A percentile compares a stretch with the other conserved stretches of the same genome.
Evolutionary conservation across 2,888 invertebrate genomes (phyloP).

Genomic region (Gymnoscelis rufifasciata): DNA sequence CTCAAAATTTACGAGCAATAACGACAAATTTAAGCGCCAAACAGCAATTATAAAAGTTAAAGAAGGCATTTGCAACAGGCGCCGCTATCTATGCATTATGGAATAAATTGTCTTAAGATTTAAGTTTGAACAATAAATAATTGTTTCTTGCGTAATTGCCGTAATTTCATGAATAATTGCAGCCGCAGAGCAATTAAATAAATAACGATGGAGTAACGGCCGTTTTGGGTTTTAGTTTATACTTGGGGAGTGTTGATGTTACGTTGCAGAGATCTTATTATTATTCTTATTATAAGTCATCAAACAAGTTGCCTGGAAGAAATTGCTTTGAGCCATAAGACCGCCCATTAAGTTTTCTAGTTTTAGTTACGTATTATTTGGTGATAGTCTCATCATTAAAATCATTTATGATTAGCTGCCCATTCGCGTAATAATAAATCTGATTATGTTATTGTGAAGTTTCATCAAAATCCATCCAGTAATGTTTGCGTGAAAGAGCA

Average conservation of each 20-base stretch:
- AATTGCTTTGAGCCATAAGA: too few relatives aligned
- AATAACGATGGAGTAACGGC: constrained; percentile 76
- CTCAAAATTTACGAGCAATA: constrained; percentile 2
- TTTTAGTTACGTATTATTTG: too few relatives aligned
- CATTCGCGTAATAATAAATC: too few relatives aligned
- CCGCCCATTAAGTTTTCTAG: too few relatives aligned
- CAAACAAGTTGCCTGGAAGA: too few relatives aligned
- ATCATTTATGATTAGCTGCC: too few relatives aligned
- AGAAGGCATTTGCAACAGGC: constrained; percentile 22
- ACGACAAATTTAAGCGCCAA: neutral
- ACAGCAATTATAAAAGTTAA: constrained; percentile 22
- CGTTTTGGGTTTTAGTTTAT: constrained; percentile 72
- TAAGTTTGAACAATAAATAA: constrained; percentile 78
- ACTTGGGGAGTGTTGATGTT: constrained; percentile 65
- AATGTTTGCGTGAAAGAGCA: too few relatives aligned
- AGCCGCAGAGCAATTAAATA: constrained; percentile 78
- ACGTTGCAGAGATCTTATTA: constrained; percentile 4
- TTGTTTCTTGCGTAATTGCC: constrained; percentile 77
- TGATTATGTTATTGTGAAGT: too few relatives aligned
- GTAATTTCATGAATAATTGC: constrained; percentile 80
- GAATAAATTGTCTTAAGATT: constrained; percentile 76
- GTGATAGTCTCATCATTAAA: too few relatives aligned
- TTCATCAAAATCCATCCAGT: too few relatives aligned
- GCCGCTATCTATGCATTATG: constrained; percentile 68
- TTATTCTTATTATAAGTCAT: too few relatives aligned